Conservation (phyloP, 1,140 invertebrate genomes). For the Phthorimaea operculella region DNA sequence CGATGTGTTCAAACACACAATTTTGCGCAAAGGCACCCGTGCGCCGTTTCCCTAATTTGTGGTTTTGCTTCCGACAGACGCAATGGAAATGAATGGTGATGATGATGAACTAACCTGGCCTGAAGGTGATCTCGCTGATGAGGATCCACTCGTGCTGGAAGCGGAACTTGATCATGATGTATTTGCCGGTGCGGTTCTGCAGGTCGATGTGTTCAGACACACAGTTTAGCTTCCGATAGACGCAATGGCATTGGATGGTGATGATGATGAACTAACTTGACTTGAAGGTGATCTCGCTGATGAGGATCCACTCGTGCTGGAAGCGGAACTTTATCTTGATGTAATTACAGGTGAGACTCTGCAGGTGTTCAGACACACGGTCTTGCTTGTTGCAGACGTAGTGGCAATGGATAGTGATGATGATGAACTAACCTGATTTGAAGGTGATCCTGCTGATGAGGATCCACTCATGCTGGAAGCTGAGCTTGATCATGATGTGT, state of each 20-base stretch:
- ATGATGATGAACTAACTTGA: constrained; percentile 70
- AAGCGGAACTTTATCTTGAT: constrained; percentile 84
- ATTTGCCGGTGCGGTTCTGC: constrained; percentile 78
- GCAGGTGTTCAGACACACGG: too few relatives aligned
- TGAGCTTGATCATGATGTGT: constrained; percentile 81
- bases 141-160: constrained; percentile 88
- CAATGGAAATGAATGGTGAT: too few relatives aligned
- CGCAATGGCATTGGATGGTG: too few relatives aligned
- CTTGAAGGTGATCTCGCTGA: constrained; percentile 87
- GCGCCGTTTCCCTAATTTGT: too few relatives aligned
- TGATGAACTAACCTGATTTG: constrained; percentile 74
- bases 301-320: constrained; percentile 86
- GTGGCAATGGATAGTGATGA: too few relatives aligned
- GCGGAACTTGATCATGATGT: constrained; percentile 80
- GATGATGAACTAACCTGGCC: constrained; percentile 72
- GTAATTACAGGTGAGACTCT: constrained; percentile 79
- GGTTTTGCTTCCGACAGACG: too few relatives aligned
- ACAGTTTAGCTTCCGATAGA: too few relatives aligned
- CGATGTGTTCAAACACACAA: constrained; percentile 80
- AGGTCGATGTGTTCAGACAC: constrained; percentile 81
- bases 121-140: constrained; percentile 86
- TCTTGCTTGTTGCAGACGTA: too few relatives aligned
- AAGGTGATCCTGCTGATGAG: constrained; percentile 89
- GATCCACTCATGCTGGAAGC: constrained; percentile 86
- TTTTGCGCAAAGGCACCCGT: too few relatives aligned